phyloP scores from a whole-genome alignment of 2,113 vertebrate species.

The Actenoides lindsayi region DNA sequence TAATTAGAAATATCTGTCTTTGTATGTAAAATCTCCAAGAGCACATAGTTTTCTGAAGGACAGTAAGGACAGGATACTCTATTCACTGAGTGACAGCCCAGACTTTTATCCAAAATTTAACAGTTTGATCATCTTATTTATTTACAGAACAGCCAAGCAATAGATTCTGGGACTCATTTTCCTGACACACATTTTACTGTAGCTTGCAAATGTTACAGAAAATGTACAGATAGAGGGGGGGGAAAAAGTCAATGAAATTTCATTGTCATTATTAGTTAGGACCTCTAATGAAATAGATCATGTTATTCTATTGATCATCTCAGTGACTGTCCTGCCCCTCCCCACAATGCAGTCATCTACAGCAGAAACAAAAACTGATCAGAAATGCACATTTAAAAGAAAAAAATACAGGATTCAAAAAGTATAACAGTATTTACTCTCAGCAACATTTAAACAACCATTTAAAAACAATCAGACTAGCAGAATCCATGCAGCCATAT shows the following conservation, averaged over 20 bases:
- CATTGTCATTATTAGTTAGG: slow-evolving; percentile 17
- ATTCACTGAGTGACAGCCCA: background rate
- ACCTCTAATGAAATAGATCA: slow-evolving; percentile 31
- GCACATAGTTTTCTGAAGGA: background rate
- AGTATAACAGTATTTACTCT: background rate
- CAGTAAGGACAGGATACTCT: background rate
- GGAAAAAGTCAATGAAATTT: background rate
- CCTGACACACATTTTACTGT: background rate
- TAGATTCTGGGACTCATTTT: background rate
- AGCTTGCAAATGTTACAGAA: background rate
- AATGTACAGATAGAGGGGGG: background rate
- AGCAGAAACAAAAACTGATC: background rate
- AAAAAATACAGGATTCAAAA: background rate
- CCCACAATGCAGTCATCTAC: slow-evolving; percentile 37
- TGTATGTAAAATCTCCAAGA: background rate
- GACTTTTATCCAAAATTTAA: slow-evolving; percentile 28
- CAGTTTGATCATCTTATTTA: background rate
- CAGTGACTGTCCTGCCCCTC: slow-evolving; percentile 45
- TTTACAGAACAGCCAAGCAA: slow-evolving; percentile 23
- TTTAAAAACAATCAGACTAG: background rate
- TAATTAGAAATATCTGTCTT: background rate
- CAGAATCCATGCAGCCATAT: background rate
- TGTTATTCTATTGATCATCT: slow-evolving; percentile 20
- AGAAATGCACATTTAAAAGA: background rate
- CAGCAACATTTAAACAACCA: background rate